phyloP scores from a whole-genome alignment of 1,140 invertebrate genomes.

The Papilio machaon region DNA sequence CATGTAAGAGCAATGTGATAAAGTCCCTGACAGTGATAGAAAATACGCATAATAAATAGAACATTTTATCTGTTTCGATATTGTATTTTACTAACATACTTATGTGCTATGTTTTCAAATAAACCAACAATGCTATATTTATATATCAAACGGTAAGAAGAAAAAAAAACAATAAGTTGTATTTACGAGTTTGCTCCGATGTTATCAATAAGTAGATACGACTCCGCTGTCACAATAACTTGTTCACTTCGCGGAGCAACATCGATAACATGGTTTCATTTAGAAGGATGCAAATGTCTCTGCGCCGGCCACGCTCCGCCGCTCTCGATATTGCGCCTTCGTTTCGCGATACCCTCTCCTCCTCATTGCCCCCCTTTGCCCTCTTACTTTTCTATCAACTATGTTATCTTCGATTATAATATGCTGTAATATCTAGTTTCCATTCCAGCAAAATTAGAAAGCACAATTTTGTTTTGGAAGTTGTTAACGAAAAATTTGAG shows the following conservation, averaged over 20 bases:
- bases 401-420: constrained; percentile 72
- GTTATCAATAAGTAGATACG: constrained; percentile 40
- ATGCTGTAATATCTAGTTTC: constrained; percentile 60
- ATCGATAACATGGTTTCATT: constrained; percentile 74
- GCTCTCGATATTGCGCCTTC: constrained; percentile 68
- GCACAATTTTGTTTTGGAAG: constrained; percentile 39
- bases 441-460: constrained; percentile 35
- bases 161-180: constrained; percentile 37
- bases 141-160: constrained; percentile 17
- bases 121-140: constrained; percentile 14
- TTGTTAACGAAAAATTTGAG: background rate
- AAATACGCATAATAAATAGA: background rate
- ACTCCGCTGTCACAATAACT: constrained; percentile 53
- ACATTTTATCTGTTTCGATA: background rate
- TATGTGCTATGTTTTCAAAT: constrained; percentile 9
- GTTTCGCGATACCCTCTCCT: constrained; percentile 46
- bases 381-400: constrained; percentile 50
- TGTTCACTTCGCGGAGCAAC: constrained; percentile 60
- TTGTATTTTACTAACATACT: constrained; percentile 1
- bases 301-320: constrained; percentile 59
- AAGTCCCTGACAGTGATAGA: background rate
- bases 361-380: constrained; percentile 44
- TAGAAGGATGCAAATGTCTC: constrained; percentile 73
- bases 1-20: background rate
- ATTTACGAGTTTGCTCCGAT: constrained; percentile 33